Evolutionary conservation across 2,888 invertebrate genomes (phyloP).

Genomic region (Sinopyrophorus schimmeli): DNA sequence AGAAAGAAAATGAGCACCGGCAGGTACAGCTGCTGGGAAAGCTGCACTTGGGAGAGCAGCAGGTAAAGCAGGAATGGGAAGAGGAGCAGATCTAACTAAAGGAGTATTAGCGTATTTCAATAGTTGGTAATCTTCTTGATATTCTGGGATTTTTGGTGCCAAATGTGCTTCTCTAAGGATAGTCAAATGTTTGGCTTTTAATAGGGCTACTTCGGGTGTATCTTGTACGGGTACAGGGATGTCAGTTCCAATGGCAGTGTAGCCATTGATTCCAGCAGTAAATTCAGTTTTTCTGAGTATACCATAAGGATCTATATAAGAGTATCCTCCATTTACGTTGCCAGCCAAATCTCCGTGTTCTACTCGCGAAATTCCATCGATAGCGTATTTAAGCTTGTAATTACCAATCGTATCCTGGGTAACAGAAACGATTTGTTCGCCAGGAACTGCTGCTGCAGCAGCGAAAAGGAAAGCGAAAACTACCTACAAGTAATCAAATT

Average conservation of each 20-base stretch:
- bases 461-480: constrained; percentile 20
- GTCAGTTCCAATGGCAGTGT: constrained; percentile 31
- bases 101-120: constrained; percentile 20
- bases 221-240: constrained; percentile 38
- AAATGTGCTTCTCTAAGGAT: constrained; percentile 17
- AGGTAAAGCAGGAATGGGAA: background rate
- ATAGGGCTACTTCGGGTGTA: constrained; percentile 41
- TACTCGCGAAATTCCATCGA: constrained; percentile 31
- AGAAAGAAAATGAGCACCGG: constrained; percentile 1
- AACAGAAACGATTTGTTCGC: constrained; percentile 29
- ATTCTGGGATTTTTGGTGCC: constrained; percentile 14
- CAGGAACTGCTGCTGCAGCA: constrained; percentile 11
- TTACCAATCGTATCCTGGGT: constrained; percentile 38
- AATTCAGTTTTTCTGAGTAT: constrained; percentile 31
- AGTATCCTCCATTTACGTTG: constrained; percentile 34
- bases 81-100: constrained; percentile 1
- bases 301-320: constrained; percentile 38
- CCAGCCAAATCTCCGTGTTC: constrained; percentile 37
- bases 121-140: constrained; percentile 15
- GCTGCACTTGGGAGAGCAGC: constrained; percentile 7
- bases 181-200: constrained; percentile 36
- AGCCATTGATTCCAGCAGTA: constrained; percentile 36
- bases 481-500: constrained; percentile 11
- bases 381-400: constrained; percentile 35
- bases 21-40: too few species aligned